Evolutionary conservation across 2,888 invertebrate species (phyloP).

Genomic region (Eristalis pertinax): DNA sequence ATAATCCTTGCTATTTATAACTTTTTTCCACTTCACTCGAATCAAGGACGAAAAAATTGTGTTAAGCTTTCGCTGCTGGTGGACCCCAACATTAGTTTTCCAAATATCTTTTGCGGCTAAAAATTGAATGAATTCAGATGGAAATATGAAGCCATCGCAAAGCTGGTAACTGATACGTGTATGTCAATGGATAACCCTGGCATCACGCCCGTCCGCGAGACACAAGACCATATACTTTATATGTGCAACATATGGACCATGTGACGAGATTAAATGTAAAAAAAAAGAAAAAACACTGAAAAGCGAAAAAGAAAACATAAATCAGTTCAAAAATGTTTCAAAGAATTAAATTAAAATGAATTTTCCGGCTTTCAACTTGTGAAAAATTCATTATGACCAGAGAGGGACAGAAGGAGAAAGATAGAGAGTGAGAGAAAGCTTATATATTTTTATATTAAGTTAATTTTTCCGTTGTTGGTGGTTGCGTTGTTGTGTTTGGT

Average conservation of each 20-base stretch:
- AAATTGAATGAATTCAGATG: conserved; percentile 46
- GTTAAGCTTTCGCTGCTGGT: conserved; percentile 1
- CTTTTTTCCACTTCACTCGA: background rate
- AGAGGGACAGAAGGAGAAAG: background rate
- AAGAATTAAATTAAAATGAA: conserved; percentile 71
- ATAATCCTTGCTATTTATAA: conserved; percentile 6
- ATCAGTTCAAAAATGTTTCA: conserved; percentile 66
- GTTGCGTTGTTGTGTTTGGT: conserved; percentile 20
- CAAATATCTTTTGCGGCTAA: conserved; percentile 42
- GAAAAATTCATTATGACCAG: conserved; percentile 70
- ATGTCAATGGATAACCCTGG: conserved; percentile 31
- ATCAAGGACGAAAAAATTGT: conserved; percentile 7
- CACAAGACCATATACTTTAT: background rate
- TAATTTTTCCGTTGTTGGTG: conserved; percentile 64
- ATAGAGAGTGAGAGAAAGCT: background rate
- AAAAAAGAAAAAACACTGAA: conserved; percentile 6
- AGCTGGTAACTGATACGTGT: background rate
- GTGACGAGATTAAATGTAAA: background rate
- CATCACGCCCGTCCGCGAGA: conserved; percentile 29
- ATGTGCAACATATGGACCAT: background rate
- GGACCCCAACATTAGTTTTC: conserved; percentile 39
- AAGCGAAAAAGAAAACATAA: conserved; percentile 41
- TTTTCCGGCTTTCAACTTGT: conserved; percentile 71
- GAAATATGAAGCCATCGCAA: conserved; percentile 31
- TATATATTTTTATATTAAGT: conserved; percentile 65